phyloP scores from a whole-genome alignment of 2,113 vertebrate genomes.

The Gobius niger region DNA sequence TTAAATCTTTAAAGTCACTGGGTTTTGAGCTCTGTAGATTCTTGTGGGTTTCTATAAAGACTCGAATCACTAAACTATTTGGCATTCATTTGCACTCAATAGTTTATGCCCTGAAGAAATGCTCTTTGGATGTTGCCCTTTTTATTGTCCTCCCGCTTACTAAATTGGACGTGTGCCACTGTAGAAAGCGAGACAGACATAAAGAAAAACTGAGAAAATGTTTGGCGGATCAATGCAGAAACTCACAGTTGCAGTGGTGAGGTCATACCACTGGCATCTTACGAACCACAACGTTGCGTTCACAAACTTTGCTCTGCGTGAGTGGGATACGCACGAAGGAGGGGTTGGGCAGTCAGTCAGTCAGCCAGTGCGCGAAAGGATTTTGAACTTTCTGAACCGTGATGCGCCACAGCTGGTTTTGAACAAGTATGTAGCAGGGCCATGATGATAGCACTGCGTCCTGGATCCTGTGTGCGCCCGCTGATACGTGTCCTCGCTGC shows the following conservation, averaged over 20 bases:
- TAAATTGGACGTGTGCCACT: not conserved
- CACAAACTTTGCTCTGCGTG: not conserved
- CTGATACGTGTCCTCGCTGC: constrained; percentile 37
- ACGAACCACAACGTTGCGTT: not conserved
- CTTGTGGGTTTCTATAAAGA: too few species aligned
- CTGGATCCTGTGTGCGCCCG: constrained; percentile 53
- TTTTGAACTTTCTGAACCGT: constrained; percentile 7
- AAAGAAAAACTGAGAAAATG: not conserved
- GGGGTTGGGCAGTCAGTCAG: not conserved
- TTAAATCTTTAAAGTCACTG: too few species aligned
- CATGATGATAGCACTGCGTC: not conserved
- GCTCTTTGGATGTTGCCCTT: not conserved
- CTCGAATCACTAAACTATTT: not conserved
- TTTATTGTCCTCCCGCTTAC: not conserved
- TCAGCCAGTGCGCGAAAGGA: not conserved
- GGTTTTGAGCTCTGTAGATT: too few species aligned
- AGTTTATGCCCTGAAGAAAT: not conserved
- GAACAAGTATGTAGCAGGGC: constrained; percentile 8
- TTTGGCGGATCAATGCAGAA: not conserved
- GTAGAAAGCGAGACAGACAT: not conserved
- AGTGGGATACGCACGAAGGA: not conserved
- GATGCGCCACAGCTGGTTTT: constrained; percentile 16
- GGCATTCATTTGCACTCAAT: not conserved
- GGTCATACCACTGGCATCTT: not conserved
- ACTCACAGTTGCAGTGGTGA: not conserved